Conservation (phyloP, 1,140 invertebrate genomes). For the Gryllus bimaculatus region DNA sequence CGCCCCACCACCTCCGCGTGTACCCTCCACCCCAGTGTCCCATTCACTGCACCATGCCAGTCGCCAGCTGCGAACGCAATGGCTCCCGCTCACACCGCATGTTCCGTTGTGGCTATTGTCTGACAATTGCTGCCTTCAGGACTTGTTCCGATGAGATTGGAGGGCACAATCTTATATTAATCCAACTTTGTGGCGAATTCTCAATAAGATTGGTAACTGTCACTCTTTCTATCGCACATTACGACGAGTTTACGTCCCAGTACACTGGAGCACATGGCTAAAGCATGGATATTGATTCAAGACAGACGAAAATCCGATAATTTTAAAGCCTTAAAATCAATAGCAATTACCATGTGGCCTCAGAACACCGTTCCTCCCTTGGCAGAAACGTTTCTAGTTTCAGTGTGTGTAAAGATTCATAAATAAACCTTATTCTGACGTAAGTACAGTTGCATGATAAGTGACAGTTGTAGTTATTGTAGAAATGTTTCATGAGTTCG, state of each 20-base stretch:
- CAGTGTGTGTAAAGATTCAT: not conserved
- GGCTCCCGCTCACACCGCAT: slow-evolving; percentile 19
- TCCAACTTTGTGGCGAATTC: slow-evolving; percentile 9
- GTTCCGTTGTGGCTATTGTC: slow-evolving; percentile 21
- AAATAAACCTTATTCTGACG: not conserved
- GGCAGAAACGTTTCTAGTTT: slow-evolving; percentile 8
- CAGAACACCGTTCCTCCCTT: slow-evolving; percentile 16
- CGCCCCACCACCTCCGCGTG: not conserved
- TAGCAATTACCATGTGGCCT: slow-evolving; percentile 25
- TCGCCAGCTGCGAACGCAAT: slow-evolving; percentile 22
- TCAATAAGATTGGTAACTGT: slow-evolving; percentile 15
- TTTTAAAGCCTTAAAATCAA: slow-evolving; percentile 26
- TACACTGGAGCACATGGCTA: slow-evolving; percentile 24
- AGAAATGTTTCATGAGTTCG: not conserved
- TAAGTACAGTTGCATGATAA: not conserved
- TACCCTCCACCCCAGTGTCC: not conserved
- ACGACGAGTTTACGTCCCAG: slow-evolving; percentile 12
- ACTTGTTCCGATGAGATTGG: slow-evolving; percentile 15
- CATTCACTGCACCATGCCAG: slow-evolving; percentile 19
- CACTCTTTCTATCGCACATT: slow-evolving; percentile 13
- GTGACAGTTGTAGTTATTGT: not conserved
- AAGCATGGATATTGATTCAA: slow-evolving; percentile 25
- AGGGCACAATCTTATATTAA: not conserved
- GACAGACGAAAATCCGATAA: slow-evolving; percentile 26
- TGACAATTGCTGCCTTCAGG: slow-evolving; percentile 21